These are phyloP conservation scores for Pollenia angustigena DNA, from an alignment of 2,888 invertebrate genomes.

Conservation along the genomic window DNA sequence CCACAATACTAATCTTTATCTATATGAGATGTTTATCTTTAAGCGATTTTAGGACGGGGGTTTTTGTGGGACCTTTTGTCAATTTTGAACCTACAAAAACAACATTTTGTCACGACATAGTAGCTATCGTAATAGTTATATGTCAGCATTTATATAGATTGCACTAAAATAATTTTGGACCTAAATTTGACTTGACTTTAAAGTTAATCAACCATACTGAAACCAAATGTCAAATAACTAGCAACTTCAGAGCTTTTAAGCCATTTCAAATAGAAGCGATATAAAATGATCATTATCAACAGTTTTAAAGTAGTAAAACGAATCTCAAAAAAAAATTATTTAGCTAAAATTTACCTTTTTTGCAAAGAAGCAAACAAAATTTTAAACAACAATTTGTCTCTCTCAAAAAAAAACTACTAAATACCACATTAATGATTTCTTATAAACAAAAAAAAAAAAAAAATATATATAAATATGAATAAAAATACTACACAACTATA, in stretches of 20 bases:
- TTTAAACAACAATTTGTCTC: conserved; percentile 34
- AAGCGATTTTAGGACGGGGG: too few species aligned
- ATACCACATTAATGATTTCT: conserved; percentile 51
- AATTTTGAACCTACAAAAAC: too few species aligned
- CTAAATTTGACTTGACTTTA: neutral
- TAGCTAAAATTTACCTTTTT: conserved; percentile 6
- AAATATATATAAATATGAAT: neutral
- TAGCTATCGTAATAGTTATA: too few species aligned
- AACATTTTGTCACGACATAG: too few species aligned
- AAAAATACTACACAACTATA: conserved; percentile 14
- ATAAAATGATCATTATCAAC: neutral
- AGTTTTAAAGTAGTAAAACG: conserved; percentile 22
- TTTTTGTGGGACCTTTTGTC: too few species aligned
- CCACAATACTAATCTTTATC: too few species aligned
- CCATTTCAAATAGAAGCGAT: neutral
- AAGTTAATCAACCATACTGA: conserved; percentile 5
- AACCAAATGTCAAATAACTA: neutral
- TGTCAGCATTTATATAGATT: too few species aligned
- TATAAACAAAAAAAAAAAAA: conserved; percentile 30
- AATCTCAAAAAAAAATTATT: conserved; percentile 4
- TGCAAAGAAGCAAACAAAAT: conserved; percentile 12
- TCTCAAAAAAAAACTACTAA: conserved; percentile 17
- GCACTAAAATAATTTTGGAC: too few species aligned
- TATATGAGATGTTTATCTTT: too few species aligned
- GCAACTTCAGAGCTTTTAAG: neutral